These are phyloP conservation scores for Bombylius discolor DNA, from an alignment of 2,888 invertebrate genomes.

Conservation along the genomic window DNA sequence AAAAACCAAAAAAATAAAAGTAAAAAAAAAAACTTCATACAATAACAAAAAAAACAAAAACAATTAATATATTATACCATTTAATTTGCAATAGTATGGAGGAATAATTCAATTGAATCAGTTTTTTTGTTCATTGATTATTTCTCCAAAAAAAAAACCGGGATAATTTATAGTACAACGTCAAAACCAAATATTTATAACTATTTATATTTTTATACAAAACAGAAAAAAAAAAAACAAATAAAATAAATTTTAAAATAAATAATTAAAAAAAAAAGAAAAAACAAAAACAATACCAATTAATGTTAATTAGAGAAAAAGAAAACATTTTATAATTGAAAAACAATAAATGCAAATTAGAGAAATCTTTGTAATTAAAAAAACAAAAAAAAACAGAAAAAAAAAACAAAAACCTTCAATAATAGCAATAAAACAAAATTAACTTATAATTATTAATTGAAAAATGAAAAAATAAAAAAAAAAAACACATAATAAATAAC, in stretches of 20 bases:
- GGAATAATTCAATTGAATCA: conserved; percentile 7
- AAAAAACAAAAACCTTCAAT: too few relatives aligned
- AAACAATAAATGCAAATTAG: too few relatives aligned
- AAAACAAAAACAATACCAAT: background rate
- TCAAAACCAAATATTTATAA: conserved; percentile 24
- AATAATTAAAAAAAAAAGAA: conserved; percentile 9
- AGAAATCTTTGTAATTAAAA: too few relatives aligned
- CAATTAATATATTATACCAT: conserved; percentile 18
- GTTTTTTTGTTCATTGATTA: conserved; percentile 1
- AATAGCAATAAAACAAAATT: too few relatives aligned
- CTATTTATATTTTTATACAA: conserved; percentile 37
- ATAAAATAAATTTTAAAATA: background rate
- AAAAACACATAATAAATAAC: too few relatives aligned
- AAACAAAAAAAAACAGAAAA: too few relatives aligned
- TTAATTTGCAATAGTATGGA: conserved; percentile 37
- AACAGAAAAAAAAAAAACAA: conserved; percentile 8
- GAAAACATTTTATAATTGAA: background rate
- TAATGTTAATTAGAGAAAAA: conserved; percentile 9
- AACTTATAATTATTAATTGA: too few relatives aligned
- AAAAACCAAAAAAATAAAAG: too few relatives aligned
- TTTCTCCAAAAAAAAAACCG: conserved; percentile 23
- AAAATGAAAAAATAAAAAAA: too few relatives aligned
- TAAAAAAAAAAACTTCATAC: too few relatives aligned
- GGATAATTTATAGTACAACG: conserved; percentile 40
- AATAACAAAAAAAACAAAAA: too few relatives aligned